Base-by-base conservation (phyloP, 2,888 invertebrate species). In the Azorinus chamasolen region DNA sequence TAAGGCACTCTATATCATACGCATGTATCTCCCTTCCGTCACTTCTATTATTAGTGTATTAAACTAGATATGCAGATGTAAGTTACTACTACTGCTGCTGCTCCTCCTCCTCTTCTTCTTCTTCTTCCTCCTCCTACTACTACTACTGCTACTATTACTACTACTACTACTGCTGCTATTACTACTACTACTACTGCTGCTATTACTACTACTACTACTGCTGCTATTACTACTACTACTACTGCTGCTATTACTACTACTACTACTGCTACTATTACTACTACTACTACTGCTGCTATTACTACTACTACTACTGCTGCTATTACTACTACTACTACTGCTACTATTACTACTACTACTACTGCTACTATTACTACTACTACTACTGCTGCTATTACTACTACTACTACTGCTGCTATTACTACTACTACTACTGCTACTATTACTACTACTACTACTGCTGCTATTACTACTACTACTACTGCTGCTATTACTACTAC, bases 401-500 rank as follows among this genome's bases (percentile, higher is more conserved):
- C 55, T 24, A 24, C 27, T 58, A 58, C 58, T 58, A 58, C 58
- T 58, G 41, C 58, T 58, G 18, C 58, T 58, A 58, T 43, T 58
- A 43, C 58, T 58, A 58, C 58, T 58, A 58, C 58, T 58, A 58
- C 58, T 58, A 58, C 58, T 58, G 41, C 43, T 58, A 58, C 58
- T 58, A 58, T 43, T 58, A 43, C 58, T 58, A 58, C 58, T 58
- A 58, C 58, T 58, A 58, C 58, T 58, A 58, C 58, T 58, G 20
- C 58, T 58, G 27, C 61, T 53, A 53, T 22, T 61, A 61, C 48
- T 61, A 61, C 48, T 61, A 61, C 27, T 53, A 61, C n/a, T n/a
- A n/a, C n/a, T n/a, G n/a, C n/a, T n/a, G n/a, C n/a, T n/a, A n/a
- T n/a, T n/a, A n/a, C n/a, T n/a, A n/a, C n/a, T n/a, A n/a, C n/a